Base-by-base conservation (phyloP, 2,797 vertebrate genomes). In the Sebastes miniatus region DNA sequence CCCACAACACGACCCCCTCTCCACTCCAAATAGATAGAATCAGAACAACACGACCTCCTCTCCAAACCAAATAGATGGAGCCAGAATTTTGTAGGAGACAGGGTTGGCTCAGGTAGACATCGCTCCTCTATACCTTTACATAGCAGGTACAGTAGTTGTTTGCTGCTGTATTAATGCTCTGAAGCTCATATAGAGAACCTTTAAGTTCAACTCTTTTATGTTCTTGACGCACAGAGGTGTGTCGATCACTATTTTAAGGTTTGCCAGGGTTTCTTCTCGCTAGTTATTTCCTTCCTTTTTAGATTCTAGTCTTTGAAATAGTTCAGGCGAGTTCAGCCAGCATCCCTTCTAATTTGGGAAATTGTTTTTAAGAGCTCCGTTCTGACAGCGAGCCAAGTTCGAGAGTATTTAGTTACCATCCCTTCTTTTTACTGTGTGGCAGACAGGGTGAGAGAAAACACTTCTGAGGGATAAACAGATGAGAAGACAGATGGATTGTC, bases 401-500 rank as follows among this genome's bases (percentile, higher is more conserved):
- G 4, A 70, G 54, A 73, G 67, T 24, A 57, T 59, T 83, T 34
- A 54, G 73, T 77, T 22, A 39, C 39, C 56, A 1, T 54, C 47
- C 25, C 39, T 71, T 81, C 18, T 75, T 74, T 78, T 67, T 32
- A 31, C 72, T 54, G 39, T 16, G 66, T n/a, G 68, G 76, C 81
- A 80, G 66, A 62, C 14, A 24, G 52, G 65, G 71, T 68, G 85
- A 83, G 61, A 74, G 64, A 52, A 73, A 79, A 62, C 61, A 58
- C 87, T 78, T 88, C 54, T 77, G 81, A 84, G 73, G 25, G 73
- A 80, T 27, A 66, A 83, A 81, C 73, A 50, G 59, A 56, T 69
- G 62, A 75, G 69, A 69, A 83, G 86, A 81, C 89, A 90, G 91
- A 92, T 91, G 84, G 87, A 77, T 82, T 68, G 34, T 71, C 69